phyloP scores from a whole-genome alignment of 1,140 invertebrate species.

The Anastrepha ludens region DNA sequence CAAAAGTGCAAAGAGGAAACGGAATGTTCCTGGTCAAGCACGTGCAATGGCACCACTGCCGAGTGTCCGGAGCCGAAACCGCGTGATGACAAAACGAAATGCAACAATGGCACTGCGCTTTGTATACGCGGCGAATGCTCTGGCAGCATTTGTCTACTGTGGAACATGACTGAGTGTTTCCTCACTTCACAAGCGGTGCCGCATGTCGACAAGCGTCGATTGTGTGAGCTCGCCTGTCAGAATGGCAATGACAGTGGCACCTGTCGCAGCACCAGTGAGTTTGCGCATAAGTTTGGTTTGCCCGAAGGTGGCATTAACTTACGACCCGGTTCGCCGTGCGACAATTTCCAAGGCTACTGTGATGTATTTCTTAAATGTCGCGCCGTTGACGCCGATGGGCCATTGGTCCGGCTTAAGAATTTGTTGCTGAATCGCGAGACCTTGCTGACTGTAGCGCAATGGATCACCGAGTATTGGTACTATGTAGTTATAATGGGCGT shows the following conservation, averaged over 20 bases:
- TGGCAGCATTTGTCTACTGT: conserved; percentile 96
- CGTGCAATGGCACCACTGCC: conserved; percentile 89
- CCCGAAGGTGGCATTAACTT: conserved; percentile 91
- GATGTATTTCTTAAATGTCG: conserved; percentile 98
- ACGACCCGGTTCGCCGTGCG: conserved; percentile 95
- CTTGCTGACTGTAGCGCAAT: conserved; percentile 88
- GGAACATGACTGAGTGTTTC: conserved; percentile 96
- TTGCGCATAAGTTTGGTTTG: conserved; percentile 83
- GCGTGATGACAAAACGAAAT: conserved; percentile 87
- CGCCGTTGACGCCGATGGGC: conserved; percentile 98
- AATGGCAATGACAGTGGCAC: conserved; percentile 84
- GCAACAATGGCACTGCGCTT: conserved; percentile 89
- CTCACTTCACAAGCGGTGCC: conserved; percentile 88
- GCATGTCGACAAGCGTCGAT: conserved; percentile 86
- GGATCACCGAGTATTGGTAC: conserved; percentile 98
- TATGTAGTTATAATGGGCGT: conserved; percentile 94
- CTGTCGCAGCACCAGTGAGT: conserved; percentile 92
- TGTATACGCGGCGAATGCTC: conserved; percentile 95
- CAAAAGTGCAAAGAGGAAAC: conserved; percentile 88
- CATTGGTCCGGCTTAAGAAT: conserved; percentile 96
- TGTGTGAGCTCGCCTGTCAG: conserved; percentile 98
- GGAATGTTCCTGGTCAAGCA: conserved; percentile 90
- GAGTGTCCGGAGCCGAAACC: conserved; percentile 89
- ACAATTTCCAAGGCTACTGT: conserved; percentile 98
- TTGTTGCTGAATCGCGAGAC: conserved; percentile 95